phyloP scores from a whole-genome alignment of 2,888 invertebrate genomes.

The Tiliacea citrago region DNA sequence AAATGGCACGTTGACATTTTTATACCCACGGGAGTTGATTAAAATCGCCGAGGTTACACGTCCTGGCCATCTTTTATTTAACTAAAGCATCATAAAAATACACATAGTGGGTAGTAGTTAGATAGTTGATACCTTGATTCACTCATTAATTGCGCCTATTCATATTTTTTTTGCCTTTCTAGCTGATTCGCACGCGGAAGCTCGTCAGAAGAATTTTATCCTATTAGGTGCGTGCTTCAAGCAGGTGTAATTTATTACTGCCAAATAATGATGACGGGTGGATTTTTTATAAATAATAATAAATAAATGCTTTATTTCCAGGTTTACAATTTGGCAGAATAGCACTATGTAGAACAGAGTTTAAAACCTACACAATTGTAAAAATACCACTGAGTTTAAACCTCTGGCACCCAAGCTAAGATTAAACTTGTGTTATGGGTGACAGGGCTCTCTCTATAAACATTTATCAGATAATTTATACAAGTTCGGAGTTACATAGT shows the following conservation, averaged over 20 bases:
- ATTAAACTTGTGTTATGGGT: too few relatives aligned
- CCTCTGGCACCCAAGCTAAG: too few relatives aligned
- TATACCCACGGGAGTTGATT: conserved; percentile 56
- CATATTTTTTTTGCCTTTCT: conserved; percentile 40
- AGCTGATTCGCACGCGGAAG: conserved; percentile 37
- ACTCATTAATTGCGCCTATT: conserved; percentile 44
- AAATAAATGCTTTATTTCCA: too few relatives aligned
- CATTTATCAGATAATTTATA: too few relatives aligned
- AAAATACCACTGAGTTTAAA: too few relatives aligned
- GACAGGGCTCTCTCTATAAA: too few relatives aligned
- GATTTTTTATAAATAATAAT: too few relatives aligned
- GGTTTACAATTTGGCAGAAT: too few relatives aligned
- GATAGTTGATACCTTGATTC: conserved; percentile 45
- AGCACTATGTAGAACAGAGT: too few relatives aligned
- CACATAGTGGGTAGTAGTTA: conserved; percentile 3
- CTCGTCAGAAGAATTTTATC: conserved; percentile 24
- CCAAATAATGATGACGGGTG: too few relatives aligned
- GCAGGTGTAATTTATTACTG: conserved; percentile 27
- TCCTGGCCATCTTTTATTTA: conserved; percentile 20
- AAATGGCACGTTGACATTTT: conserved; percentile 63
- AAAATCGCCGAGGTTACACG: conserved; percentile 30
- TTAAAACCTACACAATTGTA: too few relatives aligned
- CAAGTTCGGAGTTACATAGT: too few relatives aligned
- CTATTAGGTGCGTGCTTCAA: conserved; percentile 15
- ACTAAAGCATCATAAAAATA: conserved; percentile 42